Conservation (phyloP, 2,888 invertebrate genomes). For the Folsomia manolachei region DNA sequence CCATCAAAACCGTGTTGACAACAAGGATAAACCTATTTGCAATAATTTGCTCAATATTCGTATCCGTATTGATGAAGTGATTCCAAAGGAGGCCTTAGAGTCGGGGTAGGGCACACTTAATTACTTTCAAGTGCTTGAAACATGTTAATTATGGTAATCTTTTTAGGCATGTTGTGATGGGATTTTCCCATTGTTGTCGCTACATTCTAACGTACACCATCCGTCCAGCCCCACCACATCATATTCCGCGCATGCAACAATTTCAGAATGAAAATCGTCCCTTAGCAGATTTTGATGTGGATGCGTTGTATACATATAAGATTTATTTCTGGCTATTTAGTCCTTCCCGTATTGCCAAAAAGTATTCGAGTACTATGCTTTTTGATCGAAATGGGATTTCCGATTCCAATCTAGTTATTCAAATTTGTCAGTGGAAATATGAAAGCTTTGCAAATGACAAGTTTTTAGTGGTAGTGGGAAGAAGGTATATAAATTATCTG, state of each 20-base stretch:
- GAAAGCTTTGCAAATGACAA: constrained; percentile 45
- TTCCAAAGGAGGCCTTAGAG: neutral
- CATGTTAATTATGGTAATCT: constrained; percentile 19
- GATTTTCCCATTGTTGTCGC: constrained; percentile 90
- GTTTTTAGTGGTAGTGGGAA: neutral
- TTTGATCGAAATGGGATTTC: constrained; percentile 59
- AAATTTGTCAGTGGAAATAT: constrained; percentile 68
- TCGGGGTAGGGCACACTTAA: neutral
- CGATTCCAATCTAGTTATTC: constrained; percentile 60
- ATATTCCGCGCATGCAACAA: neutral
- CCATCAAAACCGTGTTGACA: neutral
- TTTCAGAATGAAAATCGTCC: constrained; percentile 54
- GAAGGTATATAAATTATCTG: neutral
- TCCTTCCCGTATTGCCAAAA: constrained; percentile 59
- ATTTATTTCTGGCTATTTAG: constrained; percentile 67
- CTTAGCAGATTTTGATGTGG: constrained; percentile 21
- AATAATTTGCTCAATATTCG: neutral
- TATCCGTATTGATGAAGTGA: neutral
- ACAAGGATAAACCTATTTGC: neutral
- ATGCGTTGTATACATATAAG: constrained; percentile 62
- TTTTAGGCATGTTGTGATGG: constrained; percentile 84
- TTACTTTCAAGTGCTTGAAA: neutral
- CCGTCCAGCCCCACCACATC: constrained; percentile 52
- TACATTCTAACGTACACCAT: constrained; percentile 82
- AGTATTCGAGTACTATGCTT: constrained; percentile 62